phyloP scores from a whole-genome alignment of 2,797 vertebrate species.

The Lerista edwardsae region DNA sequence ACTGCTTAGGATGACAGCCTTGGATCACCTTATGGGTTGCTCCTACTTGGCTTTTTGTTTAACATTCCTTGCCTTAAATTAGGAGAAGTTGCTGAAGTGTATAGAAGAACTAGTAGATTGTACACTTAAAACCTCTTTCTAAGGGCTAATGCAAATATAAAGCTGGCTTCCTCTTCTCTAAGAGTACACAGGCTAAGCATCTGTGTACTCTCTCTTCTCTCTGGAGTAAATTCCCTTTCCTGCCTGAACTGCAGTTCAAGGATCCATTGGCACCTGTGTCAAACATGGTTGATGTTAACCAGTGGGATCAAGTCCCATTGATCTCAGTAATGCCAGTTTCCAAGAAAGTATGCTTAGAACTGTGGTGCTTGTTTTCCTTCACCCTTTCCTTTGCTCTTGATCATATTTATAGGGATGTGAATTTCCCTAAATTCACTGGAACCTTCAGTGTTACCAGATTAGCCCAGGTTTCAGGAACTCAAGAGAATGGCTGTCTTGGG shows the following conservation, averaged over 20 bases:
- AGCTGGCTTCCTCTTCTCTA: background rate
- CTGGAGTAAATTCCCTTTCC: background rate
- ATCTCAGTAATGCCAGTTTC: background rate
- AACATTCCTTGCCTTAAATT: constrained; percentile 14
- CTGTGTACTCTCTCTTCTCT: background rate
- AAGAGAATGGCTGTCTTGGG: background rate
- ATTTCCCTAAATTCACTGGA: background rate
- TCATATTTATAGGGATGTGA: background rate
- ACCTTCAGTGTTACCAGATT: background rate
- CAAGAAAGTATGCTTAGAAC: background rate
- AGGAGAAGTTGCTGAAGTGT: background rate
- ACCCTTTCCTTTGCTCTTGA: background rate
- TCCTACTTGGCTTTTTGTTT: constrained; percentile 7
- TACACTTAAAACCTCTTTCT: background rate
- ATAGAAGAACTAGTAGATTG: background rate
- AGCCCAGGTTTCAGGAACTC: background rate
- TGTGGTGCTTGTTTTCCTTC: background rate
- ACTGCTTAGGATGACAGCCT: background rate
- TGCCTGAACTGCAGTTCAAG: background rate
- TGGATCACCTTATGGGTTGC: background rate
- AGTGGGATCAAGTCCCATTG: background rate
- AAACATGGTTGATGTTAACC: background rate
- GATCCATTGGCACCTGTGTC: background rate
- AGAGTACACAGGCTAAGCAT: background rate
- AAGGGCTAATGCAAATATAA: background rate